phyloP scores from a whole-genome alignment of 2,113 vertebrate genomes.

The Podiceps cristatus region DNA sequence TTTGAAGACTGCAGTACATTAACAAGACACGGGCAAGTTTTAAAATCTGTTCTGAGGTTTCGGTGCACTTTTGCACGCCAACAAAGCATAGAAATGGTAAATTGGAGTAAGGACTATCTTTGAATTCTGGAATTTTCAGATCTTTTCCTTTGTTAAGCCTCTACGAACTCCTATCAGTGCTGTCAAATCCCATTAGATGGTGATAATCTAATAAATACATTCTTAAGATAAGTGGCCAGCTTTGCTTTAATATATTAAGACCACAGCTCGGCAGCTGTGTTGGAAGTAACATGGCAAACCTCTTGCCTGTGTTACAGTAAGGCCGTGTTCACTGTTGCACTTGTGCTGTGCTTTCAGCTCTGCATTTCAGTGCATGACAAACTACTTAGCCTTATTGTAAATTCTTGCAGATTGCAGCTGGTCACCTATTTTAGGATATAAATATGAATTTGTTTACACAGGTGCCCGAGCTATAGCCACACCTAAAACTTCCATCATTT shows the following conservation, averaged over 20 bases:
- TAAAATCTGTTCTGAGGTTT: conserved; percentile 54
- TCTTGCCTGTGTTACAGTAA: conserved; percentile 27
- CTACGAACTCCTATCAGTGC: conserved; percentile 47
- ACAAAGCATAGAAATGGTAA: conserved; percentile 31
- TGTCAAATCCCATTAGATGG: conserved; percentile 60
- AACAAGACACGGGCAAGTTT: conserved; percentile 39
- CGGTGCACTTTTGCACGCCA: conserved; percentile 64
- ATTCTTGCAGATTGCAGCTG: conserved; percentile 31
- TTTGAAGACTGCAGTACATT: conserved; percentile 77
- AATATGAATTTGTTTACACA: not conserved
- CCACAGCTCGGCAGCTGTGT: conserved; percentile 39
- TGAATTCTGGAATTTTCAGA: conserved; percentile 67
- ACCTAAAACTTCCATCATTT: not conserved
- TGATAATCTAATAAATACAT: conserved; percentile 58
- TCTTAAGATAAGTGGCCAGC: conserved; percentile 71
- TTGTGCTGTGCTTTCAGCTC: not conserved
- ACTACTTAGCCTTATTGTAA: conserved; percentile 34
- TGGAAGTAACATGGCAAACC: not conserved
- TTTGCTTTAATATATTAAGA: conserved; percentile 58
- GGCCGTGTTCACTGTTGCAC: not conserved
- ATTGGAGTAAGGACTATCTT: conserved; percentile 48
- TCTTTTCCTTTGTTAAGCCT: conserved; percentile 56
- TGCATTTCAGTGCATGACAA: conserved; percentile 43
- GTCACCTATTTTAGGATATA: conserved; percentile 6
- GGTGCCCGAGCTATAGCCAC: not conserved